Evolutionary conservation across 1,140 invertebrate genomes (phyloP).

Genomic region (Apolygus lucorum): DNA sequence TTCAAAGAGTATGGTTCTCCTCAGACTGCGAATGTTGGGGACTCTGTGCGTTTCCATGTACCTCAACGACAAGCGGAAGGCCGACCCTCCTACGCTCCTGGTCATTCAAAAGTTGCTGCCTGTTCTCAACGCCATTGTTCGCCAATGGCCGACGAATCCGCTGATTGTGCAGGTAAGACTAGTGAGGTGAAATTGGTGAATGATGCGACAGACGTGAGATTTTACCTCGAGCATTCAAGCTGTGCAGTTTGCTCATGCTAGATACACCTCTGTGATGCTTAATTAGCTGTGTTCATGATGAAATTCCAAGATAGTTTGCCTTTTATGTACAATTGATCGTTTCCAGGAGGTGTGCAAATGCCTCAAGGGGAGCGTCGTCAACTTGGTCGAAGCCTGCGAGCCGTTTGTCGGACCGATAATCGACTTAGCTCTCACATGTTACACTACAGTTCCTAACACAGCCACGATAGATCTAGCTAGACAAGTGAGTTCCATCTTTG

Average conservation of each 20-base stretch:
- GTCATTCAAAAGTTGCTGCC: constrained; percentile 53
- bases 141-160: constrained; percentile 42
- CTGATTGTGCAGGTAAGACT: neutral
- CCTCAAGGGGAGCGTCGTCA: constrained; percentile 57
- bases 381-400: constrained; percentile 54
- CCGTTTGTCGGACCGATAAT: constrained; percentile 54
- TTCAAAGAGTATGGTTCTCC: constrained; percentile 43
- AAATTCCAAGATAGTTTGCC: neutral
- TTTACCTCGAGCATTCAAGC: no score
- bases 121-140: constrained; percentile 45
- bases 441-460: constrained; percentile 56
- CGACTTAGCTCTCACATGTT: constrained; percentile 57
- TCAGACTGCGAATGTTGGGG: constrained; percentile 58
- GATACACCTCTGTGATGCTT: neutral
- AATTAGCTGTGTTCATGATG: neutral
- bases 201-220: no score
- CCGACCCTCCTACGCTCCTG: constrained; percentile 41
- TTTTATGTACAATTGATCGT: constrained; percentile 23
- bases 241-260: no score
- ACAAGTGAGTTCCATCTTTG: constrained; percentile 45
- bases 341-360: constrained; percentile 57
- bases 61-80: constrained; percentile 26
- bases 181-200: no score
- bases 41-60: constrained; percentile 60
- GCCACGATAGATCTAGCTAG: constrained; percentile 60